A percentile compares a stretch with the other conserved stretches of the same genome.
phyloP scores from a whole-genome alignment of 2,113 vertebrate genomes.

The Campylorhamphus procurvoides region DNA sequence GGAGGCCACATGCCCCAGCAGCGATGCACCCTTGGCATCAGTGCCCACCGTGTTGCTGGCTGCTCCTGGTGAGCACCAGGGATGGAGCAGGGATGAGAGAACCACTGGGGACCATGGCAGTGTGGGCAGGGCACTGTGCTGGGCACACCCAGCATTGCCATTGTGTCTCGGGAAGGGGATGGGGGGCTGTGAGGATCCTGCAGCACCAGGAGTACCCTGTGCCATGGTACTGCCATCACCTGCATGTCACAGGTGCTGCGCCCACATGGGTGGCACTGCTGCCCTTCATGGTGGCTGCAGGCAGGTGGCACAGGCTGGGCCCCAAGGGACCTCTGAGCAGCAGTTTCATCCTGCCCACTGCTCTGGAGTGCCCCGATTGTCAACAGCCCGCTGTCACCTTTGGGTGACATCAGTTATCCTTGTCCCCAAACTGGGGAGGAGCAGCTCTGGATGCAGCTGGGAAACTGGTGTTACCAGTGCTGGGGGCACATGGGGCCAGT shows the following conservation, averaged over 20 bases:
- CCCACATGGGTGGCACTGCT: fast-evolving
- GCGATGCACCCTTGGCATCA: fast-evolving
- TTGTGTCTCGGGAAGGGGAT: fast-evolving
- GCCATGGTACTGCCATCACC: fast-evolving
- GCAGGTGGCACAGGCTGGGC: neutral
- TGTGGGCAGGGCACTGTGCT: neutral
- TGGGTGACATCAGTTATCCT: neutral
- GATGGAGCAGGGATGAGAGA: fast-evolving
- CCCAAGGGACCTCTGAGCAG: fast-evolving
- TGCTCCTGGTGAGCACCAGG: neutral
- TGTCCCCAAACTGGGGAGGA: neutral
- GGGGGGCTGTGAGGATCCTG: neutral
- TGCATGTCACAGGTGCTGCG: fast-evolving
- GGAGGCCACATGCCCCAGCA: fast-evolving
- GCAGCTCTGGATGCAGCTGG: neutral
- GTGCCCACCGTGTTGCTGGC: fast-evolving
- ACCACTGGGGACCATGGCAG: fast-evolving
- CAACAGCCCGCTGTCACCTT: neutral
- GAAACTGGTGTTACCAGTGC: fast-evolving
- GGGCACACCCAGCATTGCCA: neutral
- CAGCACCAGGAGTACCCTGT: fast-evolving
- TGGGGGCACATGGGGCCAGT: neutral
- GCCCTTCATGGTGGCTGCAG: fast-evolving
- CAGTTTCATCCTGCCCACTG: neutral
- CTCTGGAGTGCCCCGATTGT: neutral